Base-by-base conservation (phyloP, 2,888 invertebrate species). In the Tenthredo notha region DNA sequence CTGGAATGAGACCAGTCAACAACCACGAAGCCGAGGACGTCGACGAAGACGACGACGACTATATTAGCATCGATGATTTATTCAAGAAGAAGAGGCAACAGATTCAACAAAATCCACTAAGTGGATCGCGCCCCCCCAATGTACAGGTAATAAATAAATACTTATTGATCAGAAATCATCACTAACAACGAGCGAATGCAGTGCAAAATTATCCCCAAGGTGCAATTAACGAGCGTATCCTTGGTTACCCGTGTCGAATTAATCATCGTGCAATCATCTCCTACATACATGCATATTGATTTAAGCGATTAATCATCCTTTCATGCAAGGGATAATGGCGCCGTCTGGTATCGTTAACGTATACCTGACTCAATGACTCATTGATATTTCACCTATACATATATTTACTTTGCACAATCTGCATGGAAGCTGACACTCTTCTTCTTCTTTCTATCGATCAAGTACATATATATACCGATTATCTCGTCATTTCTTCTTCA, bases 51-150 rank as follows among this genome's bases (percentile, higher is more conserved):
- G 54, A 70, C 54, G 78, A 84, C 0, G 85, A 85, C 21, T 82
- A 77, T 37, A 70, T 82, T 7, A 85, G 58, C 7, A 85, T 85
- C 82, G 85, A 85, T 0, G 70, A 85, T 70, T 54, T 85, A 37
- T 85, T 85, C 40, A 29, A 72, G 33, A 65, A 70, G 50, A 82
- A 58, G 37, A 80, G 77, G 18, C 78, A 67, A n/a, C 85, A 84
- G 37, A 33, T 80, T 21, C 80, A 61, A n/a, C 80, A 80, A 21
- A 58, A 58, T n/a, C 61, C 80, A 40, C n/a, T 80, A 4, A 37
- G 58, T 15, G 37, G 40, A 15, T 37, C 61, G 61, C 29, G 40
- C 21, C 6, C 25, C 10, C 40, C 61, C 12, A 61, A 18, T 21
- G 21, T 9, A 0, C 80, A 80, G 80, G 80, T 80, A 61, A 61